Evolutionary conservation across 2,888 invertebrate genomes (phyloP).

Genomic region (Andrena marginata): DNA sequence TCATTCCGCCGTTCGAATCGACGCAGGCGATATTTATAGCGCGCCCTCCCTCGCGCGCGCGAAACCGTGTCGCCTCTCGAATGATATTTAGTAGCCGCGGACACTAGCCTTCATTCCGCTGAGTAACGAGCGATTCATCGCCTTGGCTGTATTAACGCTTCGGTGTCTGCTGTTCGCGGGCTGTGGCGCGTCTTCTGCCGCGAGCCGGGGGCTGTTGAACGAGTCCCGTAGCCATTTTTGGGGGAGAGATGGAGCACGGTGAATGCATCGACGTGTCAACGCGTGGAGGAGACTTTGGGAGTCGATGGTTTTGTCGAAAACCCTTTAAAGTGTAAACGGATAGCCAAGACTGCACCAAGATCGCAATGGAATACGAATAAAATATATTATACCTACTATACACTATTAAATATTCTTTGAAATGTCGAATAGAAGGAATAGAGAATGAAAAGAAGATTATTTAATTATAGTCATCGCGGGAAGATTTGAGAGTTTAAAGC

Average conservation of each 20-base stretch:
- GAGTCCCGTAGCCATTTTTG: neutral
- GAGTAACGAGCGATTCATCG: conserved; percentile 36
- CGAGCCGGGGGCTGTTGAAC: neutral
- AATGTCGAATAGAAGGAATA: too few relatives aligned
- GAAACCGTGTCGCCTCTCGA: conserved; percentile 24
- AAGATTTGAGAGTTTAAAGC: too few relatives aligned
- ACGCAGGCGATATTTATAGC: conserved; percentile 18
- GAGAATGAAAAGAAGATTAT: too few relatives aligned
- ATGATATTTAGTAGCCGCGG: conserved; percentile 29
- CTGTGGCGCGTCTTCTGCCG: neutral
- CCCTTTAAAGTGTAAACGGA: too few relatives aligned
- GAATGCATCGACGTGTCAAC: too few relatives aligned
- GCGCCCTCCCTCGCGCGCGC: neutral
- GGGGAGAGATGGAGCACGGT: neutral
- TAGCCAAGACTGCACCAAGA: too few relatives aligned
- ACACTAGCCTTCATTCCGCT: conserved; percentile 26
- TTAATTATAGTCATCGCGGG: too few relatives aligned
- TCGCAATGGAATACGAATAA: too few relatives aligned
- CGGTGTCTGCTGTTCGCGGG: neutral
- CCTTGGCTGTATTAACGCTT: conserved; percentile 37
- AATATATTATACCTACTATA: too few relatives aligned
- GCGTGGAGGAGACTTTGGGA: too few relatives aligned
- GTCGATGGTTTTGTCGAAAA: too few relatives aligned
- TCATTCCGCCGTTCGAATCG: conserved; percentile 2
- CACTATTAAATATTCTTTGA: too few relatives aligned